Percentiles rank a stretch among this genome's conserved stretches.
Conservation (phyloP, 2,888 invertebrate genomes). For the Ichneumon xanthorius region DNA sequence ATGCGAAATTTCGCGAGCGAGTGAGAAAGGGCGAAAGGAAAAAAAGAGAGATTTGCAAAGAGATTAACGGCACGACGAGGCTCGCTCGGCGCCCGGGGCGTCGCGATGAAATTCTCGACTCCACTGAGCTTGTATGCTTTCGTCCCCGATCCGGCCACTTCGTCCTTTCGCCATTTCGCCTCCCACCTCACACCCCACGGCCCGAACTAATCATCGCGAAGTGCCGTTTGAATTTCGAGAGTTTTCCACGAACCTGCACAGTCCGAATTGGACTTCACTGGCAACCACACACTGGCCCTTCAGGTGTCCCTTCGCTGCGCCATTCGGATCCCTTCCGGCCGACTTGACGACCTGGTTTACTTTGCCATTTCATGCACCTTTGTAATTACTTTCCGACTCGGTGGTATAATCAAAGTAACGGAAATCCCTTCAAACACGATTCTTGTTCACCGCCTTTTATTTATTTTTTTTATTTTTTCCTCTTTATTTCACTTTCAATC, state of each 20-base stretch:
- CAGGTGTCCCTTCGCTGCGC: neutral
- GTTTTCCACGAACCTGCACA: neutral
- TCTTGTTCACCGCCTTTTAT: slow-evolving; percentile 3
- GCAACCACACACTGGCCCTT: neutral
- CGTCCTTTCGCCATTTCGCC: neutral
- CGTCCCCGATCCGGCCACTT: neutral
- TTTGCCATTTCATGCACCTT: slow-evolving; percentile 21
- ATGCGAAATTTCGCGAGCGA: neutral
- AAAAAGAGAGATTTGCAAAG: slow-evolving; percentile 33
- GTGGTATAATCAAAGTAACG: slow-evolving; percentile 12
- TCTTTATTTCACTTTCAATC: slow-evolving; percentile 23
- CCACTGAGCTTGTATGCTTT: neutral
- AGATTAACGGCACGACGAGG: slow-evolving; percentile 46
- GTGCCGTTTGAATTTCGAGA: slow-evolving; percentile 37
- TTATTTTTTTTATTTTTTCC: slow-evolving; percentile 21
- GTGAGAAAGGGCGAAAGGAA: neutral
- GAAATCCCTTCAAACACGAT: slow-evolving; percentile 13
- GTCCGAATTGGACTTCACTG: neutral
- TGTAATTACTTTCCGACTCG: slow-evolving; percentile 35
- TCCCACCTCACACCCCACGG: neutral
- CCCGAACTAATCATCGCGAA: slow-evolving; percentile 23
- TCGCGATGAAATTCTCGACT: slow-evolving; percentile 19
- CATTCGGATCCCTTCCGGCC: neutral
- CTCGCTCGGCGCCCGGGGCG: slow-evolving; percentile 15
- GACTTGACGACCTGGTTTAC: slow-evolving; percentile 22